Percentiles rank a stretch among this genome's conserved stretches.
phyloP scores from a whole-genome alignment of 1,140 invertebrate species.

The Protaetia brevitarsis region DNA sequence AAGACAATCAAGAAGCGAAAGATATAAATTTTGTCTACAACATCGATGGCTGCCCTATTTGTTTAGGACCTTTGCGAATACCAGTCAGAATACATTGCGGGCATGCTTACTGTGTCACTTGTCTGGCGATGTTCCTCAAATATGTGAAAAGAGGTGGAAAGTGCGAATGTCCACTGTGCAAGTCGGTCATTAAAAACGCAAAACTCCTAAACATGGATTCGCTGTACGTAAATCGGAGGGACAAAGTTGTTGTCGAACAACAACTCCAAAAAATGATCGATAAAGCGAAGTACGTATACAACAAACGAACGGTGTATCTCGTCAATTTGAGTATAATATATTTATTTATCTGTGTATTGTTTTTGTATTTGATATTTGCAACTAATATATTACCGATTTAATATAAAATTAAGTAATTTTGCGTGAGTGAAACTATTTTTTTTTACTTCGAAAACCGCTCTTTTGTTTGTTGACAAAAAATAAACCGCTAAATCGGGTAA shows the following conservation, averaged over 20 bases:
- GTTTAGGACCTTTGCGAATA: neutral
- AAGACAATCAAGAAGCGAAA: neutral
- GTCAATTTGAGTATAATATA: constrained; percentile 5
- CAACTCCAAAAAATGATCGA: neutral
- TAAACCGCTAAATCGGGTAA: too few relatives aligned
- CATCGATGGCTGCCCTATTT: constrained; percentile 1
- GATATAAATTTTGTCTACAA: neutral
- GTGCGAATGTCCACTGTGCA: neutral
- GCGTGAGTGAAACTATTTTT: neutral
- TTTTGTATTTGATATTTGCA: constrained; percentile 9
- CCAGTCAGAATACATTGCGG: constrained; percentile 14
- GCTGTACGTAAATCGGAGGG: neutral
- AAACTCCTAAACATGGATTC: neutral
- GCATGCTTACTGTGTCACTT: constrained; percentile 10
- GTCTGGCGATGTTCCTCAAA: neutral
- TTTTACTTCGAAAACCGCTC: neutral
- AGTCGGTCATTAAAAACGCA: neutral
- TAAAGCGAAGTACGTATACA: neutral
- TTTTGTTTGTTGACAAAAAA: neutral
- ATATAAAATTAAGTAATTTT: neutral
- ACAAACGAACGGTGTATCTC: neutral
- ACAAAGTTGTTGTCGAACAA: neutral
- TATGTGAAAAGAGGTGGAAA: constrained; percentile 1
- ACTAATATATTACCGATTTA: constrained; percentile 12
- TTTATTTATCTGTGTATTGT: constrained; percentile 4